A percentile compares a stretch with the other conserved stretches of the same genome.
phyloP scores from a whole-genome alignment of 2,888 invertebrate species.

The Dasypolia templi region DNA sequence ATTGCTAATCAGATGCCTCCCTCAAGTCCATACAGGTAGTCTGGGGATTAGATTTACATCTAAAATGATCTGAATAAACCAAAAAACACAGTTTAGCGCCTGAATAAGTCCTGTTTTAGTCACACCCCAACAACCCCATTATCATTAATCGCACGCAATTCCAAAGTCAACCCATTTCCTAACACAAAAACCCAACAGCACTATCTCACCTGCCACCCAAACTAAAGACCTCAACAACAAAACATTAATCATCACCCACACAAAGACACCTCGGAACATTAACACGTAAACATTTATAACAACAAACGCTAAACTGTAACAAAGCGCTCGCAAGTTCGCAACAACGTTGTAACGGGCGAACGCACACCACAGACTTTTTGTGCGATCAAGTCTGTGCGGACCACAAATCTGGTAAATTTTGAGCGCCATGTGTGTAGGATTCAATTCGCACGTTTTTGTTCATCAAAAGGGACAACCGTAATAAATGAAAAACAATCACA shows the following conservation, averaged over 20 bases:
- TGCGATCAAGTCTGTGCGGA: not conserved
- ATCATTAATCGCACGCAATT: not conserved
- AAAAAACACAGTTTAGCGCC: not conserved
- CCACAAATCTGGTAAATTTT: not conserved
- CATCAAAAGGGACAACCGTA: not conserved
- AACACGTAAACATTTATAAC: slow-evolving; percentile 31
- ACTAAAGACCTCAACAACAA: slow-evolving; percentile 3
- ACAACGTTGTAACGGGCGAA: not conserved
- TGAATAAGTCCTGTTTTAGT: not conserved
- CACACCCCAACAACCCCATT: not conserved
- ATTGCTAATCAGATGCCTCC: no score
- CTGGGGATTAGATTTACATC: no score
- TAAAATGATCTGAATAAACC: not conserved
- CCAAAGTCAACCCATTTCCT: not conserved
- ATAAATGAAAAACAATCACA: not conserved
- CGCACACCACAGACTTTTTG: not conserved
- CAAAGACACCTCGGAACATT: slow-evolving; percentile 32
- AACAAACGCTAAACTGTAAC: slow-evolving; percentile 24
- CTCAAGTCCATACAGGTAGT: not conserved
- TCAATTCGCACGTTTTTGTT: not conserved
- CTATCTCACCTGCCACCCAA: slow-evolving; percentile 1
- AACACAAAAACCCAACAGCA: not conserved
- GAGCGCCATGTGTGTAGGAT: not conserved
- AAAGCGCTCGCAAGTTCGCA: slow-evolving; percentile 22
- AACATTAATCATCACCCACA: slow-evolving; percentile 28